phyloP scores from a whole-genome alignment of 2,888 invertebrate species.

The Automeris io region DNA sequence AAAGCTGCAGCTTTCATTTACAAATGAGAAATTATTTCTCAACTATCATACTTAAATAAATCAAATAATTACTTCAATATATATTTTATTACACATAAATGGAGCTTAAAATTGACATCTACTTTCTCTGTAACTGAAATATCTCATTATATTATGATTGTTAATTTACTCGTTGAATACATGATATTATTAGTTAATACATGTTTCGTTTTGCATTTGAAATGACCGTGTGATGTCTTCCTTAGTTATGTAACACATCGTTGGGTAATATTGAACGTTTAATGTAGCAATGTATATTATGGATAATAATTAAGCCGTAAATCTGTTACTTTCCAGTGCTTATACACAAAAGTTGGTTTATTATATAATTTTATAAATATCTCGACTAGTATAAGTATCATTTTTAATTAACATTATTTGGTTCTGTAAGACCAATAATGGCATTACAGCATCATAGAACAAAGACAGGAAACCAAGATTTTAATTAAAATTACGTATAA shows the following conservation, averaged over 20 bases:
- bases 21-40: too few relatives aligned
- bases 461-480: too few relatives aligned
- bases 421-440: too few relatives aligned
- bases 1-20: too few relatives aligned
- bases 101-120: not conserved
- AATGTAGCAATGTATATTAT: not conserved
- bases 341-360: too few relatives aligned
- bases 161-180: not conserved
- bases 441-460: too few relatives aligned
- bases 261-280: conserved; percentile 1
- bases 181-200: not conserved
- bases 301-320: not conserved
- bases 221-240: conserved; percentile 1
- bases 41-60: too few relatives aligned
- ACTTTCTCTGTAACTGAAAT: not conserved
- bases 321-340: not conserved
- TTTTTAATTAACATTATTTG: too few relatives aligned
- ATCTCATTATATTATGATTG: not conserved
- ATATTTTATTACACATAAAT: not conserved
- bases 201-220: not conserved
- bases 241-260: not conserved
- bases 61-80: too few relatives aligned
- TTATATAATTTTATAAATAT: too few relatives aligned
- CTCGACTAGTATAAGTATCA: too few relatives aligned
- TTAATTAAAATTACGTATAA: too few relatives aligned